A percentile compares a stretch with the other conserved stretches of the same genome.
phyloP scores from a whole-genome alignment of 2,888 invertebrate genomes.

The Ommatoiulus sabulosus region DNA sequence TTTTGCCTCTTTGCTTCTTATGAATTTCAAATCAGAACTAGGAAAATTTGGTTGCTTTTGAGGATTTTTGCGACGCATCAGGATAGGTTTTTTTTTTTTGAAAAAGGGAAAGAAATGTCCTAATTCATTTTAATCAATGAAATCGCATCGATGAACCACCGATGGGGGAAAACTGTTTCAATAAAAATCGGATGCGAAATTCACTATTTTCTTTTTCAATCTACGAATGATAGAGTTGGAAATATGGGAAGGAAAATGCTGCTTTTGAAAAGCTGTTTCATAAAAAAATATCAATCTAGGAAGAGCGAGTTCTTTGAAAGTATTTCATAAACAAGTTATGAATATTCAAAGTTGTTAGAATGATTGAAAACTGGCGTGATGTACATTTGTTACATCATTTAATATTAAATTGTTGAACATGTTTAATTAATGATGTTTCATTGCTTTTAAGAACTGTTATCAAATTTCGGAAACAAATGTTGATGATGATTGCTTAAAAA shows the following conservation, averaged over 20 bases:
- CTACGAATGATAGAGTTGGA: not conserved
- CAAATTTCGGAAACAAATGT: too few species aligned
- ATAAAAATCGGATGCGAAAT: not conserved
- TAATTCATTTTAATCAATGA: constrained; percentile 20
- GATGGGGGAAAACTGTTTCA: not conserved
- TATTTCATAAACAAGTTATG: too few species aligned
- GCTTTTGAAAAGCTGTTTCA: not conserved
- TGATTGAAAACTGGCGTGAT: too few species aligned
- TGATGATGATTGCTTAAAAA: too few species aligned
- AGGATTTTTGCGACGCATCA: not conserved
- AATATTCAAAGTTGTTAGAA: too few species aligned
- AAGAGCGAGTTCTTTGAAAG: too few species aligned
- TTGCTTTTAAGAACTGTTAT: too few species aligned
- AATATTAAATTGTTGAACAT: too few species aligned
- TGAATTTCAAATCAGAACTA: constrained; percentile 12
- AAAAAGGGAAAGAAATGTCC: not conserved
- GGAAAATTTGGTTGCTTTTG: not conserved
- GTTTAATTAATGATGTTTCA: too few species aligned
- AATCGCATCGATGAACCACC: not conserved
- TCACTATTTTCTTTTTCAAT: not conserved
- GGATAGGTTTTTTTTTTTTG: not conserved
- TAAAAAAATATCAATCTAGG: not conserved
- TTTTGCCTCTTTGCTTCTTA: not conserved
- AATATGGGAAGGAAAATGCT: not conserved
- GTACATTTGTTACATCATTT: too few species aligned